Evolutionary conservation across 2,888 invertebrate genomes (phyloP), one percentile per base, ranked within the genome.

Genomic region (Pantelozetes paolii): DNA sequence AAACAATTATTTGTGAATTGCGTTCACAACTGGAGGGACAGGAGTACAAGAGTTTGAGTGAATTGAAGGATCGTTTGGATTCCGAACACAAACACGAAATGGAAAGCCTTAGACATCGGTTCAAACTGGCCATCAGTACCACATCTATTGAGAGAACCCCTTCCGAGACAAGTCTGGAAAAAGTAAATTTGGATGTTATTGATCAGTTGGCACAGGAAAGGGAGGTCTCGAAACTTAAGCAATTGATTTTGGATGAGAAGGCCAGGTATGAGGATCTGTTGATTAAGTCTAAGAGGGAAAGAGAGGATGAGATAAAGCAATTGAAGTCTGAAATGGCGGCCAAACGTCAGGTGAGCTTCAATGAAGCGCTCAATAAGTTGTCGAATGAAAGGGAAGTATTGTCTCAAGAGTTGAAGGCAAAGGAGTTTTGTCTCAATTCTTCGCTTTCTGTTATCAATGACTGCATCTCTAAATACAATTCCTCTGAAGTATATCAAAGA

Each of bases 41-140:
- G 36, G 77, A 75, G 71, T 57, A 64, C 28, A 42, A 59, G 30
- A 74, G 45, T 32, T 13, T 77, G n/a, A 75, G 75, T 30, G 71
- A 69, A 30, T 45, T 78, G 23, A 76, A 75, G 23, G 78, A 77
- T 54, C 74, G 75, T 26, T 59, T 91, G 77, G 87, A 86, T 72
- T 84, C 87, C 75, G 88, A 89, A 78, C 90, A 91, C 81, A 89
- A 89, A 82, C 88, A 87, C 23, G 90, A 92, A 82, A 84, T 92
- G 57, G 90, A 91, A 79, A 89, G 88, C 8, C 84, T 92, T 77
- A 85, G 89, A 57, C 88, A 89, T 54, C 87, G 90, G 78, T 80
- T 78, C 71, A 77, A 77, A 54, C 77, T 80, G 73, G 79, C 79
- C 42, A 89, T 88, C 82, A 88, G 89, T 76, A 83, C 91, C 75